Percentiles rank a stretch among this genome's conserved stretches.
These are phyloP conservation scores for Eupleurogrammus muticus DNA, from an alignment of 2,797 vertebrate species.

Conservation along the genomic window DNA sequence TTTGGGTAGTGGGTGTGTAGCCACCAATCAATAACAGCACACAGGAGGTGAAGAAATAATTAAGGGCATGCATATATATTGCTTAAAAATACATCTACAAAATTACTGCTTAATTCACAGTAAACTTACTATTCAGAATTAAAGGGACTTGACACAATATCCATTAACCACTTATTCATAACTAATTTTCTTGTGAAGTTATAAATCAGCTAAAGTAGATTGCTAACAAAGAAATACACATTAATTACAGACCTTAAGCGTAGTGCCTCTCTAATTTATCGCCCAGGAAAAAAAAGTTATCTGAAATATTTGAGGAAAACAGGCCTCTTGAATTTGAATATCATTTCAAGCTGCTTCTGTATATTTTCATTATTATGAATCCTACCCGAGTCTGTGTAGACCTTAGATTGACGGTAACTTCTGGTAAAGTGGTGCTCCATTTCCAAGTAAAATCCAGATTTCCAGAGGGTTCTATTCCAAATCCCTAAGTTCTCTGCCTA, in stretches of 20 bases:
- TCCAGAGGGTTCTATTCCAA: conserved; percentile 5
- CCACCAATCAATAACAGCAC: too few relatives aligned
- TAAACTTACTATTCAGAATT: not conserved
- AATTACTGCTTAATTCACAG: not conserved
- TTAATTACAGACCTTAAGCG: not conserved
- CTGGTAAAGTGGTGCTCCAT: conserved; percentile 66
- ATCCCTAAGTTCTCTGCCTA: conserved; percentile 22
- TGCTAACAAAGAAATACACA: not conserved
- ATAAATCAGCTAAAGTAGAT: not conserved
- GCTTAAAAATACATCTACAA: not conserved
- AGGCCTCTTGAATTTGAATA: not conserved
- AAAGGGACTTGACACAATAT: not conserved
- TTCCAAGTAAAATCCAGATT: conserved; percentile 31
- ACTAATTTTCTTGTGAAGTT: conserved; percentile 1
- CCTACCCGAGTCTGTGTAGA: conserved; percentile 60
- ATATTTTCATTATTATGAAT: conserved; percentile 13
- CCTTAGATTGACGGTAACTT: conserved; percentile 39
- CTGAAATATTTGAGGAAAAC: conserved; percentile 10
- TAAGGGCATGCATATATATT: not conserved
- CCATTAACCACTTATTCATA: not conserved
- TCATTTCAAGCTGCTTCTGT: not conserved
- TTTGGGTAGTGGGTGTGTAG: too few relatives aligned
- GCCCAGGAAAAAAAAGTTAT: not conserved
- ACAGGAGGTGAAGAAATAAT: too few relatives aligned
- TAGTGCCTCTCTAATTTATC: not conserved